Evolutionary conservation across 2,113 vertebrate species (phyloP).

Genomic region (Periophthalmodon schlosseri): DNA sequence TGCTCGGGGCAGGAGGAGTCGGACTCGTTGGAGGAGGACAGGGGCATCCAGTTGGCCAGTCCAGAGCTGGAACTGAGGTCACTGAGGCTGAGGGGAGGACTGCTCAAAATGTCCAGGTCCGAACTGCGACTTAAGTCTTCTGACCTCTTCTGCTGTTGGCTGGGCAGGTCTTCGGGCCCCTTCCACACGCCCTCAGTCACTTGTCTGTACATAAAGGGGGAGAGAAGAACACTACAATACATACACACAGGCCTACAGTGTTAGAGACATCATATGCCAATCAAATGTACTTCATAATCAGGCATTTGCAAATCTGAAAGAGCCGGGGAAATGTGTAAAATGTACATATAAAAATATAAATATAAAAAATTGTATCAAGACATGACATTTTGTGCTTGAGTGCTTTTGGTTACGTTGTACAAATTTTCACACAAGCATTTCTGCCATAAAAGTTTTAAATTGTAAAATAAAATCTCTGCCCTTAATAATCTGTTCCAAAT

Average conservation of each 20-base stretch:
- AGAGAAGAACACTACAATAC: constrained; percentile 51
- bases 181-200: constrained; percentile 87
- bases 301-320: not conserved
- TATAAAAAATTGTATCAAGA: not conserved
- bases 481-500: not conserved
- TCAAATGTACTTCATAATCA: not conserved
- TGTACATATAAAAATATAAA: not conserved
- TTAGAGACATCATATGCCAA: not conserved
- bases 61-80: constrained; percentile 76
- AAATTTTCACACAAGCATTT: not conserved
- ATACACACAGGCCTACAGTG: constrained; percentile 30
- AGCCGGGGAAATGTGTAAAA: not conserved
- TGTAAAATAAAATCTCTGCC: too few species aligned
- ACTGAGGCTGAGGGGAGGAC: constrained; percentile 84
- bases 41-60: constrained; percentile 71
- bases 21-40: constrained; percentile 20
- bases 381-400: not conserved
- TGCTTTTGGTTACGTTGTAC: not conserved
- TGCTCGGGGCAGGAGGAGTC: constrained; percentile 67
- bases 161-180: constrained; percentile 78
- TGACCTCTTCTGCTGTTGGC: constrained; percentile 82
- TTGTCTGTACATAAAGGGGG: constrained; percentile 77
- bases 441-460: too few species aligned
- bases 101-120: constrained; percentile 87
- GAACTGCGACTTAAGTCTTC: constrained; percentile 81